Percentiles rank a stretch among this genome's conserved stretches.
These are phyloP conservation scores for Ditylenchus weischeri DNA, from an alignment of 2,888 invertebrate genomes.

Conservation along the genomic window DNA sequence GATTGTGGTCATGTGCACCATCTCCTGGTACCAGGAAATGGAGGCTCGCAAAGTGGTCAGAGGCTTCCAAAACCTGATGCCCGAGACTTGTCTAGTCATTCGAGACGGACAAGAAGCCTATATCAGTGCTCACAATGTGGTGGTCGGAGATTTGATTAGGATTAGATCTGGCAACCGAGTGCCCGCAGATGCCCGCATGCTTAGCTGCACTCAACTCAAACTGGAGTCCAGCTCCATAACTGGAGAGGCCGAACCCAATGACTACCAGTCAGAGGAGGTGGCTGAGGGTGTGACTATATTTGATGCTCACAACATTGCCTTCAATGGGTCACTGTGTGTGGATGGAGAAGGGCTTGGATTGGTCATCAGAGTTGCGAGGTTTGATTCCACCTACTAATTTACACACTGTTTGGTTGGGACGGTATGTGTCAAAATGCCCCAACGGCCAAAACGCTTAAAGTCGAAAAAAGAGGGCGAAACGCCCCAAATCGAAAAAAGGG, in stretches of 20 bases:
- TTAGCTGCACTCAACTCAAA: conserved; percentile 40
- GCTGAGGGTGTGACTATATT: conserved; percentile 31
- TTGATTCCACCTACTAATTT: conserved; percentile 21
- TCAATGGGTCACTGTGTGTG: conserved; percentile 49
- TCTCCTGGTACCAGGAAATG: conserved; percentile 47
- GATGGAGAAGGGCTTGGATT: conserved; percentile 50
- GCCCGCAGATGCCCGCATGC: conserved; percentile 40
- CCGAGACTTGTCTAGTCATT: conserved; percentile 42
- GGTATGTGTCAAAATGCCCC: no score
- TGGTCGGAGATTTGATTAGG: conserved; percentile 46
- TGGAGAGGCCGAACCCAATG: conserved; percentile 48
- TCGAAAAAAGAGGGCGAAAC: no score
- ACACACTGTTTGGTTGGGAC: no score
- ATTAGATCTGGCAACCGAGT: conserved; percentile 45
- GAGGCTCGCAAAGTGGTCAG: conserved; percentile 44
- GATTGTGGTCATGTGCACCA: conserved; percentile 47
- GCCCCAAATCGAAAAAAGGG: no score
- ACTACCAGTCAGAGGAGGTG: conserved; percentile 42
- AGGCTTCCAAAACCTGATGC: conserved; percentile 47
- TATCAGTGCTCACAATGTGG: conserved; percentile 44
- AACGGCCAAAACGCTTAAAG: no score
- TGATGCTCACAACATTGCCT: conserved; percentile 40
- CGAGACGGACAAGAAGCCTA: conserved; percentile 40
- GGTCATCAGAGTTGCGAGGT: conserved; percentile 42
- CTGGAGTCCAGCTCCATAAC: conserved; percentile 50